Evolutionary conservation across 2,113 vertebrate species (phyloP).

Genomic region (Uria aalge): DNA sequence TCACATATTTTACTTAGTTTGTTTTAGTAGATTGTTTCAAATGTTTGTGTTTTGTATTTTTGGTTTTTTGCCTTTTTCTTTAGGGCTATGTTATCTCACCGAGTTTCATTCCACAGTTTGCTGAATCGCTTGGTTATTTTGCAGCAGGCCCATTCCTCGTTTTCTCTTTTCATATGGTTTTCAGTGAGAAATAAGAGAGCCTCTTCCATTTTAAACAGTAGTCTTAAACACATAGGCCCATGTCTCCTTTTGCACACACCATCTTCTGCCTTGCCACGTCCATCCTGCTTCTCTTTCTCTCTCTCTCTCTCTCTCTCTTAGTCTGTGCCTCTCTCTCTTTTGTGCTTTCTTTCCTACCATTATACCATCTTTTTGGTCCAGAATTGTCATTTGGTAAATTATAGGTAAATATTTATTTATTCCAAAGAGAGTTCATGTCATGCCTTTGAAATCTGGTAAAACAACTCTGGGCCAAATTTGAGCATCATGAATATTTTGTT

Average conservation of each 20-base stretch:
- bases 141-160: slow-evolving; percentile 69
- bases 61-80: slow-evolving; percentile 70
- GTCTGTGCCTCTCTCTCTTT: slow-evolving; percentile 13
- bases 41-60: slow-evolving; percentile 72
- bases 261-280: slow-evolving; percentile 44
- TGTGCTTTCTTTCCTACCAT: slow-evolving; percentile 34
- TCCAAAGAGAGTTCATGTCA: background rate
- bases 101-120: slow-evolving; percentile 73
- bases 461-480: slow-evolving; percentile 78
- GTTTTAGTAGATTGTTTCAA: slow-evolving; percentile 70
- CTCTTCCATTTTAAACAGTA: slow-evolving; percentile 67
- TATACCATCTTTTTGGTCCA: slow-evolving; percentile 74
- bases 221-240: slow-evolving; percentile 47
- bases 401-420: slow-evolving; percentile 36
- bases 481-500: slow-evolving; percentile 61
- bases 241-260: slow-evolving; percentile 53
- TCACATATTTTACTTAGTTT: slow-evolving; percentile 70
- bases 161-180: slow-evolving; percentile 67
- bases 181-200: slow-evolving; percentile 72
- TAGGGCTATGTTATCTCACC: slow-evolving; percentile 70
- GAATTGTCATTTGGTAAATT: slow-evolving; percentile 66
- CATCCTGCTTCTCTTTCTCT: slow-evolving; percentile 28
- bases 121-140: slow-evolving; percentile 73
- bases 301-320: background rate
- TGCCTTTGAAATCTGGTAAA: slow-evolving; percentile 42